Base-by-base conservation (phyloP, 1,140 invertebrate species). In the Zaprionus gabonicus region DNA sequence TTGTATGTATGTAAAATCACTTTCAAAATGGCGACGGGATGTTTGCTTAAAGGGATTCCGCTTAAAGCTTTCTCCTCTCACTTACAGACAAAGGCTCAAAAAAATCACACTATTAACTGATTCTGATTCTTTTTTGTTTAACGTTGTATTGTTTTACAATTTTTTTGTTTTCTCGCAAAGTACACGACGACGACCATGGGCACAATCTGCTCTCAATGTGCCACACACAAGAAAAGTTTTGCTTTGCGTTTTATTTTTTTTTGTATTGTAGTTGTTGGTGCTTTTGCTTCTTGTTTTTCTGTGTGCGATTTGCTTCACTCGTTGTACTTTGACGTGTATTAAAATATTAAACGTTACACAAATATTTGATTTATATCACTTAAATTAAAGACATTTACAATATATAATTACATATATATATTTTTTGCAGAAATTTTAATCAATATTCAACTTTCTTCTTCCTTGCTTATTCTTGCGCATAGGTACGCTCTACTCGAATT, bases 241-340 rank as follows among this genome's bases (percentile, higher is more conserved):
- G 62, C 51, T 67, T 77, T 81, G 74, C 77, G 58, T 71, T 77
- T 72, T 67, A 17, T 62, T 53, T 66, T 65, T 53, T 66, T 65
- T 66, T 44, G 41, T 55, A 57, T 55, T 62, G 72, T 60, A 41
- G 55, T 66, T 68, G 63, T 66, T 68, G 63, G 53, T 70, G 66
- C 68, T 63, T 77, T 77, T 80, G 57, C 64, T 77, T 62, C 20
- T 68, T 46, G 64, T 46, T 66, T 67, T 78, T 81, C 73, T 71
- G 68, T 82, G 80, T 91, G 78, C 80, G 78, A 57, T 73, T 82
- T 78, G 79, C 79, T 80, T 87, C 73, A 90, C 90, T 92, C 91
- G 91, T 91, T 91, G 91, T 91, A 92, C 82, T 92, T 76, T 86
- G 80, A 81, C 85, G 85, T 79, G 84, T 87, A 81, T 90, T 90